Conservation (phyloP, 1,140 invertebrate species). For the Wiebesia pumilae region DNA sequence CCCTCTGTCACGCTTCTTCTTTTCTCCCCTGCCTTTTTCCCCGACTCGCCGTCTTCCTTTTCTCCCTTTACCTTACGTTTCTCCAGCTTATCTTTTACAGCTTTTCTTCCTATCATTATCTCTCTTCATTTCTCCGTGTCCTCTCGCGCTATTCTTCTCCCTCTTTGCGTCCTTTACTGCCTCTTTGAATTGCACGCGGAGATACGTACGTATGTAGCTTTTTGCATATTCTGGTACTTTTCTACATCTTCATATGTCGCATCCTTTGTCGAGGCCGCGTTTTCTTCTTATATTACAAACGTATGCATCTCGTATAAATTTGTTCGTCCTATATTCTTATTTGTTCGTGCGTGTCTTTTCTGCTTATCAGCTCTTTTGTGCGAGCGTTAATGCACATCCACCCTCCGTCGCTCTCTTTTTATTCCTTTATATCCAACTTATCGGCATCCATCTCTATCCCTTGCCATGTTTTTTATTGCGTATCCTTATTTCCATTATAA, state of each 20-base stretch:
- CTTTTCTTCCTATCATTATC: constrained; percentile 34
- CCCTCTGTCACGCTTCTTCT: neutral
- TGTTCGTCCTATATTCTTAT: constrained; percentile 17
- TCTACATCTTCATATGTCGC: constrained; percentile 1
- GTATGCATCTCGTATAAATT: constrained; percentile 2
- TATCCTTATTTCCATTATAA: constrained; percentile 34
- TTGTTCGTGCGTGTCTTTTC: constrained; percentile 11
- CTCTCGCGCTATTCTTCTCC: neutral
- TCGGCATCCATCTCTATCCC: constrained; percentile 23
- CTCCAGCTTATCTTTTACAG: constrained; percentile 17
- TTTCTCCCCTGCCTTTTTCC: neutral
- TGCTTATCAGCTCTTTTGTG: neutral
- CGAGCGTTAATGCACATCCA: neutral
- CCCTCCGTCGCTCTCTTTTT: neutral
- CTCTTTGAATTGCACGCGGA: neutral
- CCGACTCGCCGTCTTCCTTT: neutral
- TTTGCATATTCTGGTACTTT: neutral
- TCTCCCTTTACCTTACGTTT: neutral
- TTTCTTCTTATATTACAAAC: neutral
- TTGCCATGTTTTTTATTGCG: neutral
- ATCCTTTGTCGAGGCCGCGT: neutral
- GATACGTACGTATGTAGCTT: neutral
- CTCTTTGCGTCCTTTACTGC: neutral
- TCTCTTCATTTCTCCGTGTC: constrained; percentile 25
- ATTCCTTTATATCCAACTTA: constrained; percentile 15